Conservation (phyloP, 1,140 invertebrate genomes). For the Centruroides sculpturatus region DNA sequence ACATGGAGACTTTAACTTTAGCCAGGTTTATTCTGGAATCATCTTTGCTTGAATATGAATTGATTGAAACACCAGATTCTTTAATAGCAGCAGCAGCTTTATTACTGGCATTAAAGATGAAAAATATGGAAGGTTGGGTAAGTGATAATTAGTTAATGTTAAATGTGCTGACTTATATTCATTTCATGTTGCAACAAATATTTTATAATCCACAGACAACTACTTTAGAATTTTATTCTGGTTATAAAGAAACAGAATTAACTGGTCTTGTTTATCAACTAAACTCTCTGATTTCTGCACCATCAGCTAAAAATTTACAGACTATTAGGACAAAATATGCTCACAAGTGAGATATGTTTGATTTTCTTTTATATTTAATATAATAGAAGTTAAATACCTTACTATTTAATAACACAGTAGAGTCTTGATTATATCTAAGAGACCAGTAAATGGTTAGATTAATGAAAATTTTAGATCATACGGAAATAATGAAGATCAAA, state of each 20-base stretch:
- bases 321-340: conserved; percentile 89
- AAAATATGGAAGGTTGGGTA: conserved; percentile 42
- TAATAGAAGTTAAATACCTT: too few relatives aligned
- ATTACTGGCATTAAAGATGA: conserved; percentile 71
- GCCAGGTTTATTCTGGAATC: conserved; percentile 87
- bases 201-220: conserved; percentile 40
- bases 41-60: conserved; percentile 79
- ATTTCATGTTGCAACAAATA: not conserved
- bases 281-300: conserved; percentile 59
- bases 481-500: too few relatives aligned
- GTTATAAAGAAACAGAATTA: conserved; percentile 61
- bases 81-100: conserved; percentile 73
- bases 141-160: not conserved
- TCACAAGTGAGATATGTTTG: conserved; percentile 49
- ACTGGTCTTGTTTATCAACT: conserved; percentile 50
- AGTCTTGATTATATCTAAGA: too few relatives aligned
- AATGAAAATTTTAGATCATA: too few relatives aligned
- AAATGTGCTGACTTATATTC: not conserved
- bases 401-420: too few relatives aligned
- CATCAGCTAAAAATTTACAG: conserved; percentile 54
- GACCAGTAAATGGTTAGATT: too few relatives aligned
- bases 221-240: conserved; percentile 73
- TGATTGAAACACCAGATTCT: conserved; percentile 63
- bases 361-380: too few relatives aligned
- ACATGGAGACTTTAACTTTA: conserved; percentile 83